A percentile compares a stretch with the other conserved stretches of the same genome.
These are phyloP conservation scores for Dromiciops gliroides DNA, from an alignment of 2,113 vertebrate species.

Conservation along the genomic window DNA sequence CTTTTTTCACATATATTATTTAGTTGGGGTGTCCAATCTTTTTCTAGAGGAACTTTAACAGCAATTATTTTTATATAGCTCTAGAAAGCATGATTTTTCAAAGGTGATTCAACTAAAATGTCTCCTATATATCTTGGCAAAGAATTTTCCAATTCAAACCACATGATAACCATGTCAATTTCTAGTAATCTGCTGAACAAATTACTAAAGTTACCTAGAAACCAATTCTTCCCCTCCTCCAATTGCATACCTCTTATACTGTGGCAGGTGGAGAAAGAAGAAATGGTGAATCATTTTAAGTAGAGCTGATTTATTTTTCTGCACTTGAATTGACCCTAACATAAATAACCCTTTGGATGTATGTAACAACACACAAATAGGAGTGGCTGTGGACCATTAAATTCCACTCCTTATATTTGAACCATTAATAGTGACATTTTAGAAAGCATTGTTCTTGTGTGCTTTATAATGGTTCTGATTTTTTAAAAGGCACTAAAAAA, in stretches of 20 bases:
- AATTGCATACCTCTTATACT: constrained; percentile 37
- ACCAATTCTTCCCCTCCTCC: constrained; percentile 6
- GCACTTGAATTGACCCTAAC: not conserved
- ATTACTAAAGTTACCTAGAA: constrained; percentile 36
- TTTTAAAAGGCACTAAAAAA: not conserved
- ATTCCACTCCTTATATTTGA: constrained; percentile 8
- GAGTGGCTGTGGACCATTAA: not conserved
- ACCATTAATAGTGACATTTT: constrained; percentile 14
- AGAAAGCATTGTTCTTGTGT: not conserved
- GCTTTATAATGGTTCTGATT: not conserved
- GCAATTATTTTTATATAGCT: not conserved
- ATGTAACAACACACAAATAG: constrained; percentile 7
- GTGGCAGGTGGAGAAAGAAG: constrained; percentile 14
- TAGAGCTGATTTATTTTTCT: not conserved
- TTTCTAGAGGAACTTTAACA: not conserved
- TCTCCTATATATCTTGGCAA: not conserved
- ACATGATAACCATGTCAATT: constrained; percentile 23
- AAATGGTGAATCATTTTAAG: constrained; percentile 31
- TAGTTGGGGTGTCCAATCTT: not conserved
- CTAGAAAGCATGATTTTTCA: constrained; percentile 27
- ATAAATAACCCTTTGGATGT: constrained; percentile 1
- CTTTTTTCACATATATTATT: not conserved
- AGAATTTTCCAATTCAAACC: constrained; percentile 29
- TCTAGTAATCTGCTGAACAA: constrained; percentile 39
- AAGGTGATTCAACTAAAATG: not conserved